Base-by-base conservation (phyloP, 2,888 invertebrate genomes). In the Parnassius smintheus region DNA sequence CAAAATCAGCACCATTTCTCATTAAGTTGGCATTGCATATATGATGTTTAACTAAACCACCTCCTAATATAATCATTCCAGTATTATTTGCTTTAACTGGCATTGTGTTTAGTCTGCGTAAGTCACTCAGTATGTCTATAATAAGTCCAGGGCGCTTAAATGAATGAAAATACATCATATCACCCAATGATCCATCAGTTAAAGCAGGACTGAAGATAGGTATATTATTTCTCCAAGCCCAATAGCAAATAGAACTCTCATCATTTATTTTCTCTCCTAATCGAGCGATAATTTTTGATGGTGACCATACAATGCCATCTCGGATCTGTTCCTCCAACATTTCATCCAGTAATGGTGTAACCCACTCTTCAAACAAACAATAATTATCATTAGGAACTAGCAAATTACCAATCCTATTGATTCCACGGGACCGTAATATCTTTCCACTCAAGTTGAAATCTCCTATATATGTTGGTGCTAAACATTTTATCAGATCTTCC, bases 141-240 rank as follows among this genome's bases (percentile, higher is more conserved):
- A 98, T 92, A 9, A 99, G 92, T 1, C 99, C 99, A 0, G 99
- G 98, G 80, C 96, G 96, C 72, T 95, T 96, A 81, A 95, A 98
- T 0, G 98, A 98, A 88, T 99, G 99, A 80, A 99, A 98, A 83
- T 98, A 99, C 94, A 99, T 96, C 99, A 99, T 99, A 81, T 99
- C 99, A 0, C 99, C 98, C 66, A 97, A 91, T 71, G 98, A 98
- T 1, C 99, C 99, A 90, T 99, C 99, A 0, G 99, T 99, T 66
- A 99, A 88, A 0, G 99, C 99, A 0, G 99, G 99, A 87, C 98
- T 97, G 82, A 97, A 99, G 0, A 99, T 96, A 0, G 99, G 99
- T 80, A 99, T 99, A 77, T 97, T 95, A 85, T 99, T 98, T 82
- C 95, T 96, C 74, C 97, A 96, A 13, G 98, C 98, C 99, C 99